Conservation (phyloP, 2,888 invertebrate genomes). For the Melitaea athalia region DNA sequence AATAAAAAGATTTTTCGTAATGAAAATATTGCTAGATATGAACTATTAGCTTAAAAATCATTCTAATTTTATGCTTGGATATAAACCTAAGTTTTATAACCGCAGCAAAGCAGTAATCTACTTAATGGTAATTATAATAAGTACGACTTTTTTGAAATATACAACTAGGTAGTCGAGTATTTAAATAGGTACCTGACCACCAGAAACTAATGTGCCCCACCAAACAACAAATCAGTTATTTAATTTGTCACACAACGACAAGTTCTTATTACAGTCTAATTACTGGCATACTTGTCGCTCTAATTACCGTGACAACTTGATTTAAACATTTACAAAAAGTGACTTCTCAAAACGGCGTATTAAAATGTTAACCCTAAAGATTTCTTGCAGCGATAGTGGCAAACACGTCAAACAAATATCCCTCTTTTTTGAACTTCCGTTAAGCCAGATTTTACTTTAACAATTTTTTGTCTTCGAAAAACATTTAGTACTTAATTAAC, state of each 20-base stretch:
- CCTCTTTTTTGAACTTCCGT: constrained; percentile 36
- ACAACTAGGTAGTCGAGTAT: no score
- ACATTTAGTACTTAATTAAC: neutral
- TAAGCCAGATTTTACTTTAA: constrained; percentile 6
- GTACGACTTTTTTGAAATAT: no score
- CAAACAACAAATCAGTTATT: neutral
- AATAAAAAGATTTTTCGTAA: neutral
- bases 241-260: neutral
- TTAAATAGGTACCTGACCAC: no score
- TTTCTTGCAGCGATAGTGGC: constrained; percentile 51
- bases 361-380: constrained; percentile 38
- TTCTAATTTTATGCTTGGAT: no score
- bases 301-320: constrained; percentile 5
- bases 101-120: no score
- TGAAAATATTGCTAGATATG: no score
- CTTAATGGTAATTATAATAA: no score
- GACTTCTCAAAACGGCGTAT: neutral
- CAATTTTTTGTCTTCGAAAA: neutral
- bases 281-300: neutral
- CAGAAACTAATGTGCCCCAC: no score
- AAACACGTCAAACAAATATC: constrained; percentile 55
- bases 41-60: no score
- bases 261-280: neutral
- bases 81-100: no score
- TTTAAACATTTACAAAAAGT: neutral